A percentile compares a stretch with the other conserved stretches of the same genome.
phyloP scores from a whole-genome alignment of 30 jellyfish, hydroid and myxozoan genomes.

The Rhopilema esculentum region DNA sequence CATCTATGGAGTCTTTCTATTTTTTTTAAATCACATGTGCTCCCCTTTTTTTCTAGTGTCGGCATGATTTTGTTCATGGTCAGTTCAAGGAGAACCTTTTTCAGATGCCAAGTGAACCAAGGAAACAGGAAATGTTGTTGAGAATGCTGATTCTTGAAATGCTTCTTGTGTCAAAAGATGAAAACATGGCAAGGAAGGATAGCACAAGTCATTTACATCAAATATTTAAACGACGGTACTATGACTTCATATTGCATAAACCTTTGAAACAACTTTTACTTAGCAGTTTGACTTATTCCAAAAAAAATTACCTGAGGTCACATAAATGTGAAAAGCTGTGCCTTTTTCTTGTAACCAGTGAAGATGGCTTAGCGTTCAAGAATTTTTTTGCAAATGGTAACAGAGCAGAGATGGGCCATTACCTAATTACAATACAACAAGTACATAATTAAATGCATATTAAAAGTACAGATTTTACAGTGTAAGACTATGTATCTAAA shows the following conservation, averaged over 20 bases:
- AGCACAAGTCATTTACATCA: slow-evolving; percentile 44
- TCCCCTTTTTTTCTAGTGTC: slow-evolving; percentile 36
- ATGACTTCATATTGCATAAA: neutral
- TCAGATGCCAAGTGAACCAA: slow-evolving; percentile 22
- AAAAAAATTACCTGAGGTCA: too few species aligned
- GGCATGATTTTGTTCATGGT: slow-evolving; percentile 73
- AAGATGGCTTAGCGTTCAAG: neutral
- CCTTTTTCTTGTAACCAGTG: neutral
- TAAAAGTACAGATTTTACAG: too few species aligned
- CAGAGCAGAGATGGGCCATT: neutral
- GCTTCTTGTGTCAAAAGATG: slow-evolving; percentile 55
- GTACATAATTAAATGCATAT: too few species aligned
- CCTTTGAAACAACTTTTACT: neutral
- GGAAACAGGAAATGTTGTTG: slow-evolving; percentile 55
- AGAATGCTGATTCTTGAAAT: slow-evolving; percentile 67
- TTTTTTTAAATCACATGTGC: neutral
- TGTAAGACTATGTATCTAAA: too few species aligned
- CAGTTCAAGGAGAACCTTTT: slow-evolving; percentile 37
- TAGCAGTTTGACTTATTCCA: neutral
- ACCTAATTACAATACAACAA: too few species aligned
- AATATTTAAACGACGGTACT: slow-evolving; percentile 36
- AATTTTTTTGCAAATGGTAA: neutral
- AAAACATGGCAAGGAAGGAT: slow-evolving; percentile 25
- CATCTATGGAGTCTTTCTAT: neutral
- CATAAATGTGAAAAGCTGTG: too few species aligned